These are phyloP conservation scores for Troides oblongomaculatus DNA, from an alignment of 2,888 invertebrate genomes.

Conservation along the genomic window DNA sequence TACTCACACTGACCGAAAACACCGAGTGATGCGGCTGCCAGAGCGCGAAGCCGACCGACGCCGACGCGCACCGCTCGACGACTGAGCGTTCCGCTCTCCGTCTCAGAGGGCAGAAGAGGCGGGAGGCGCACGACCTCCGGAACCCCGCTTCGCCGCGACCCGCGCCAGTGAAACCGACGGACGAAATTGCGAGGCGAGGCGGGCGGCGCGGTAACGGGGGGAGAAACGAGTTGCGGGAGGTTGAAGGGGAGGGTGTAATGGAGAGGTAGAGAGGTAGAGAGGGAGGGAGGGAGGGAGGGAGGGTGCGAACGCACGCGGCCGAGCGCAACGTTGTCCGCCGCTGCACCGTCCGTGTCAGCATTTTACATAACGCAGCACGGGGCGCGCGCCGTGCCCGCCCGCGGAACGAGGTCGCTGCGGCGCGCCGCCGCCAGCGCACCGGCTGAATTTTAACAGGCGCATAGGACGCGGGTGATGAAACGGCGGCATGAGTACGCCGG, in stretches of 20 bases:
- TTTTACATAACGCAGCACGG: conserved; percentile 65
- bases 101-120: conserved; percentile 58
- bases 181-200: conserved; percentile 37
- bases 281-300: conserved; percentile 48
- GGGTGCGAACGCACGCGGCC: conserved; percentile 66
- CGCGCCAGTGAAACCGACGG: conserved; percentile 56
- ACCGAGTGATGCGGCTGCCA: conserved; percentile 36
- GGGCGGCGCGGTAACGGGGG: conserved; percentile 35
- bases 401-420: conserved; percentile 68
- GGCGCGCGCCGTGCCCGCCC: conserved; percentile 44
- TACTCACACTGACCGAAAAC: conserved; percentile 19
- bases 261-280: conserved; percentile 37
- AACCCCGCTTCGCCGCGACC: conserved; percentile 56
- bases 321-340: conserved; percentile 68
- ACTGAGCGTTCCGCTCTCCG: conserved; percentile 57
- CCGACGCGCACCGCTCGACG: conserved; percentile 74
- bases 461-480: conserved; percentile 64
- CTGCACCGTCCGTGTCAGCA: conserved; percentile 60
- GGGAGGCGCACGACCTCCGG: conserved; percentile 72
- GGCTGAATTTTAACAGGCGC: conserved; percentile 68
- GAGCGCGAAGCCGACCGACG: conserved; percentile 54
- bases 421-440: conserved; percentile 53
- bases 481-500: conserved; percentile 65
- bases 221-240: conserved; percentile 60
- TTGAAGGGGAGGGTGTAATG: conserved; percentile 47